A percentile compares a stretch with the other conserved stretches of the same genome.
phyloP scores from a whole-genome alignment of 2,797 vertebrate species.

The Enteromius radiatus region DNA sequence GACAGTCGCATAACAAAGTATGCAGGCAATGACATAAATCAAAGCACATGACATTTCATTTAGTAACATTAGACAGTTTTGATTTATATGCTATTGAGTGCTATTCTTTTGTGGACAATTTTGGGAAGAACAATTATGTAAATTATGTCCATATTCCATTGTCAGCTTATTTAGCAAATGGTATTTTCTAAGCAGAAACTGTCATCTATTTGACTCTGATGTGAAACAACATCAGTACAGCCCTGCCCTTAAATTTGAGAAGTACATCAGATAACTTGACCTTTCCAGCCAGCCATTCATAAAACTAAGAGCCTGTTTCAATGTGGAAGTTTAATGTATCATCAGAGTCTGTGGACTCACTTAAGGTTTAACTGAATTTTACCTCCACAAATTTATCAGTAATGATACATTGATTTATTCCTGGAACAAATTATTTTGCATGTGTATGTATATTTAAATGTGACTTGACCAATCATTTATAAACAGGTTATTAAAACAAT shows the following conservation, averaged over 20 bases:
- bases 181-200: background rate
- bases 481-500: background rate
- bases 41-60: too few relatives aligned
- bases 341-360: background rate
- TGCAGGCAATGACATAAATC: too few relatives aligned
- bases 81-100: background rate
- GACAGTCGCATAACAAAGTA: too few relatives aligned
- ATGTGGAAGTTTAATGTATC: background rate
- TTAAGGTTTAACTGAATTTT: background rate
- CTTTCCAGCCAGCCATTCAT: background rate
- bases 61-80: background rate
- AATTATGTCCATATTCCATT: background rate
- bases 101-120: background rate
- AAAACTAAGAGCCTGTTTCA: background rate
- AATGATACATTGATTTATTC: background rate
- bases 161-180: background rate
- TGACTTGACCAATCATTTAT: background rate
- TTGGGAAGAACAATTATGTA: background rate
- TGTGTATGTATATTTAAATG: too few relatives aligned
- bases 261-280: background rate
- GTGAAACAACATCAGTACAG: background rate
- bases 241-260: background rate
- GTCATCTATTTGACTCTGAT: background rate
- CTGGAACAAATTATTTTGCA: background rate
- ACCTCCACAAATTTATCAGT: background rate